phyloP scores from a whole-genome alignment of 2,797 vertebrate species.

The Enteromius paludinosus region DNA sequence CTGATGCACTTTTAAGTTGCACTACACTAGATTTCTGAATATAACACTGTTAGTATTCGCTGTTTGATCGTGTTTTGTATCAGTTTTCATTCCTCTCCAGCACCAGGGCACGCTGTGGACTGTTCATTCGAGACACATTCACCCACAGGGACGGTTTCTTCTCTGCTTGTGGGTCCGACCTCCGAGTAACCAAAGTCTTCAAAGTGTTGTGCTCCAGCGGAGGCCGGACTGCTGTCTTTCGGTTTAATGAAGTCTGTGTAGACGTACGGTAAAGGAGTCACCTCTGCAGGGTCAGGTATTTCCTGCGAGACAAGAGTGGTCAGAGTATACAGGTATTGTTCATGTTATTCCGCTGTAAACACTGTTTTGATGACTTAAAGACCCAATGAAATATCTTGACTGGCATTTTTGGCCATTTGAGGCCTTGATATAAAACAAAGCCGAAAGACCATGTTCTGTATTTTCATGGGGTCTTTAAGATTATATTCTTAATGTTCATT shows the following conservation, averaged over 20 bases:
- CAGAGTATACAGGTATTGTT: background rate
- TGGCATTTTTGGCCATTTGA: background rate
- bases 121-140: background rate
- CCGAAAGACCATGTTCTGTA: background rate
- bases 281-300: background rate
- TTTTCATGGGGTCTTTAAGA: background rate
- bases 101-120: background rate
- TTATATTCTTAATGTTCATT: background rate
- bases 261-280: conserved; percentile 37
- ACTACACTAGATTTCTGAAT: background rate
- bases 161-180: background rate
- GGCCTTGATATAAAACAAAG: too few relatives aligned
- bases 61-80: background rate
- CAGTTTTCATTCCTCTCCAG: background rate
- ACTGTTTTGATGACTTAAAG: background rate
- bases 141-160: background rate
- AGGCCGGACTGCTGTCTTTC: background rate
- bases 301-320: conserved; percentile 3
- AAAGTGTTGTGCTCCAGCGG: background rate
- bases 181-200: conserved; percentile 55
- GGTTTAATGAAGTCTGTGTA: conserved; percentile 54
- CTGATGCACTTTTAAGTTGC: too few relatives aligned
- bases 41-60: background rate
- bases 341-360: background rate
- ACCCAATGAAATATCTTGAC: background rate